Base-by-base conservation (phyloP, 1,140 invertebrate genomes). In the Cheumatopsyche charites region DNA sequence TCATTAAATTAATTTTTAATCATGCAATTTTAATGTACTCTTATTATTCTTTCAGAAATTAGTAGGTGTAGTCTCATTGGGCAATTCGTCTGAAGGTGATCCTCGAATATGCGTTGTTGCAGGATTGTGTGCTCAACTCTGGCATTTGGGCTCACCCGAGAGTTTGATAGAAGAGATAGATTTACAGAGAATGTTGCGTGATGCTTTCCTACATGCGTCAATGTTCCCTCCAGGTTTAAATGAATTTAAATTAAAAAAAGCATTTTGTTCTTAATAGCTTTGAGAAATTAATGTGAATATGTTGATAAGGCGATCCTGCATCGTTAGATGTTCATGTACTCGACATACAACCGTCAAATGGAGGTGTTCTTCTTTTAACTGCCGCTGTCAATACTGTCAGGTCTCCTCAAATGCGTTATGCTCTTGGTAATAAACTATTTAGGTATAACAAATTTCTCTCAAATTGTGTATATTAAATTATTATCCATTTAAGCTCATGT, bases 321-420 rank as follows among this genome's bases (percentile, higher is more conserved):
- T 80, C 92, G 6, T 82, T 94, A n/a, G 93, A 94, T 80, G 90
- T 93, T 79, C 70, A 61, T 42, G 73, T 76, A 17, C 62, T 73
- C 29, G 75, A 76, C 52, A 62, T 76, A 7, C 90, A 93, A 78
- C 79, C 88, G 1, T 86, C 82, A 70, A 87, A 89, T 21, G 87
- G 88, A 41, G 88, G 88, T 12, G 82, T 94, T 23, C 86, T 94
- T 63, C 78, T 96, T 62, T 83, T 96, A 11, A 87, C 90, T 52
- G 92, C 92, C 15, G 90, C 89, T 21, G 85, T 90, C 13, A 90
- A 91, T 79, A 80, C 85, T 1, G 86, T 89, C 11, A 80, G 88
- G 47, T 87, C 88, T 13, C 84, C 87, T 1, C 87, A 89, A 75
- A 84, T 92, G 66, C 84, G 89, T 77, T 91, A 91, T 82, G 91